Conservation (phyloP, 2,113 vertebrate genomes). For the Furnarius figulus region DNA sequence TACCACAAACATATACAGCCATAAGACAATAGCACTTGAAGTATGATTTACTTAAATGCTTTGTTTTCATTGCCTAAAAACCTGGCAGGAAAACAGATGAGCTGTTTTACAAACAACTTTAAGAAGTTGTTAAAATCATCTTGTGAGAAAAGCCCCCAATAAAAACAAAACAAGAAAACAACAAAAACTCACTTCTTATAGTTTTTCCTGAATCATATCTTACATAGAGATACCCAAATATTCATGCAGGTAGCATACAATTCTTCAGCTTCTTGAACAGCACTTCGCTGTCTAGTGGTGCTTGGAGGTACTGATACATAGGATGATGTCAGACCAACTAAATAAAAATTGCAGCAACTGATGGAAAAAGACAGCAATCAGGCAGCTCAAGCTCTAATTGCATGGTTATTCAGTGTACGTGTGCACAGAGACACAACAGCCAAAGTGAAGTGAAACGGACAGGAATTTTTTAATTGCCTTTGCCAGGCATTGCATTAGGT, state of each 20-base stretch:
- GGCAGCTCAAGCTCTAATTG: not conserved
- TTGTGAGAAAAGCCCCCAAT: not conserved
- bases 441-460: not conserved
- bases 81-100: not conserved
- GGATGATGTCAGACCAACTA: not conserved
- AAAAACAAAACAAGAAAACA: not conserved
- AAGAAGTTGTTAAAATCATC: not conserved
- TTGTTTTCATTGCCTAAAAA: not conserved
- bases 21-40: not conserved
- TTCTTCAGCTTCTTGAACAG: not conserved
- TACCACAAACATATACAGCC: not conserved
- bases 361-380: not conserved
- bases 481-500: not conserved
- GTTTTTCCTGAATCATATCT: not conserved
- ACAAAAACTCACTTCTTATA: not conserved
- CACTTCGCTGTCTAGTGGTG: not conserved
- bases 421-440: not conserved
- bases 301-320: not conserved
- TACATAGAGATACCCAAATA: not conserved
- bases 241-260: not conserved
- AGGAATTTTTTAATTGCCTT: not conserved
- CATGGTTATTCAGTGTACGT: rapidly evolving
- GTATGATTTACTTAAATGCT: not conserved
- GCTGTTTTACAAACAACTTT: not conserved
- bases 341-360: not conserved